Evolutionary conservation across 35 echinoderm and acorn worm species (phyloP), one percentile per base, ranked within the genome.

Genomic region (Hemicentrotus pulcherrimus): DNA sequence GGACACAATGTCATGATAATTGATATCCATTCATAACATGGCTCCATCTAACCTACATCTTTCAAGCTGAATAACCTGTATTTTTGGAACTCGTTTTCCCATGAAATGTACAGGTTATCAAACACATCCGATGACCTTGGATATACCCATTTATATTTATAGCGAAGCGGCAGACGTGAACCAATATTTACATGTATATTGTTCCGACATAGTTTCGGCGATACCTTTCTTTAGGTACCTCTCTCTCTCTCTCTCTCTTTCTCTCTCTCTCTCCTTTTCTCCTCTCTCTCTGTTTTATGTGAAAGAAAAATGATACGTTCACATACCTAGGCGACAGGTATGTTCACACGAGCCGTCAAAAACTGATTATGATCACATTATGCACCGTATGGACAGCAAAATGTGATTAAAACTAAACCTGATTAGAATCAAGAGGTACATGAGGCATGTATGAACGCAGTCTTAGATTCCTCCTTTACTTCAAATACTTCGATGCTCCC

Each of bases 91-190:
- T 78, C 65, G 4, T 78, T 78, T 78, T 78, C 65, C 65, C 65
- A 78, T 78, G 65, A 78, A 28, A 78, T 78, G 4, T 28, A 78
- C 65, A 78, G 65, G 65, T 78, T 59, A 90, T 90, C 88, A 90
- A 90, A 90, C 24, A 90, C 88, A 90, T 90, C 88, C 88, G 88
- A 6, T 90, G 88, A 47, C 88, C 88, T 90, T 90, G 88, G 46
- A 12, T 90, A 13, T 47, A 31, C 32, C 32, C 46, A 47, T 32
- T 47, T 90, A 30, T 90, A 30, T 90, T 32, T 90, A 90, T 47
- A 90, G 32, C 88, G 46, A 47, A 32, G 88, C 88, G 32, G 18
- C 19, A 90, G 88, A 90, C 88, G 13, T 30, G 88, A 90, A 45
- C 88, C 88, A 90, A 90, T 90, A 47, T 90, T 90, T 90, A 59